Base-by-base conservation (phyloP, 2,888 invertebrate species). In the Andrena bicolor region DNA sequence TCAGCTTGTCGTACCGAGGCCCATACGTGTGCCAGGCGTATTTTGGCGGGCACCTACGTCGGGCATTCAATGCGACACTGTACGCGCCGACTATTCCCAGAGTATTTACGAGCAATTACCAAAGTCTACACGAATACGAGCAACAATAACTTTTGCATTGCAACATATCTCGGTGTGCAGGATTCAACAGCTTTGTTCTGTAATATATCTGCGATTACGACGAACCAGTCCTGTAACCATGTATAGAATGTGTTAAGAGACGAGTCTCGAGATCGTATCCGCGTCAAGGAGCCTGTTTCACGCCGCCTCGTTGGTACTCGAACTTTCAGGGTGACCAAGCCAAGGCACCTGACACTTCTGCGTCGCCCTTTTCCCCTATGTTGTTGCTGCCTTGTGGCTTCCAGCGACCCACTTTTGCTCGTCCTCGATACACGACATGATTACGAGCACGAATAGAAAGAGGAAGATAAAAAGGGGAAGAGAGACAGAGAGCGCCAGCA, bases 241-340 rank as follows among this genome's bases (percentile, higher is more conserved):
- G 35, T 26, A 49, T 30, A 56, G 65, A 41, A 41, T 13, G 58
- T 76, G 13, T 49, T 30, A 41, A 48, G 20, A 41, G 30, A 53
- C 28, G 26, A 4, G 16, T n/a, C 23, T 58, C 20, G 32, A 16
- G 61, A 35, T 32, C 30, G 48, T 20, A 32, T 16, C 16, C 16
- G 26, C 28, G 53, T 20, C 82, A 72, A 72, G 63, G 30, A 32
- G 41, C 35, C 51, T 6, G n/a, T 41, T 80, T 48, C 53, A 72
- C 77, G 81, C 76, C 6, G 66, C 86, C 75, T 69, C 71, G 68
- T 65, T 78, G 80, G 77, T 85, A 85, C 85, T 85, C 76, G 83
- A 81, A 74, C 65, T 84, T 85, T 90, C 89, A 89, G 88, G 91
- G 89, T 91, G 90, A 91, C 88, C 88, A 77, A 90, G 91, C 89